phyloP scores from a whole-genome alignment of 2,888 invertebrate species.

The Hanleya hanleyi region DNA sequence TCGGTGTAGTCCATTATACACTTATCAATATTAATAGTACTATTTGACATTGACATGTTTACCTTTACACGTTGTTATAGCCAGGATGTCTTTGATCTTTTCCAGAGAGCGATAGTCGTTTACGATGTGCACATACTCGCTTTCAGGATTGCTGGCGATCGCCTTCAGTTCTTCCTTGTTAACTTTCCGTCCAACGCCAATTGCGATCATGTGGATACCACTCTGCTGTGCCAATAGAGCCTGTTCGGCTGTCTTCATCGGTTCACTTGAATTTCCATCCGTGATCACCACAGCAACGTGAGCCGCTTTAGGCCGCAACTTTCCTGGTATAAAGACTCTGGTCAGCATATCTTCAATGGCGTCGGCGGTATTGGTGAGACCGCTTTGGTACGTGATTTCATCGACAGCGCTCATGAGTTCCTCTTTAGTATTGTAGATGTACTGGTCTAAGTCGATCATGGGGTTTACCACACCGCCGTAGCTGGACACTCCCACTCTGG shows the following conservation, averaged over 20 bases:
- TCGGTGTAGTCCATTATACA: too few relatives aligned
- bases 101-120: constrained; percentile 45
- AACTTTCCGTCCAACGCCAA: constrained; percentile 53
- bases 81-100: constrained; percentile 43
- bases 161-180: constrained; percentile 44
- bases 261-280: constrained; percentile 61
- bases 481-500: constrained; percentile 56
- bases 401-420: constrained; percentile 35
- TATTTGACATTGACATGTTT: too few relatives aligned
- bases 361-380: constrained; percentile 39
- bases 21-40: too few relatives aligned
- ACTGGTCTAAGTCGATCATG: constrained; percentile 43
- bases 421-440: constrained; percentile 29
- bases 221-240: constrained; percentile 43
- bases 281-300: constrained; percentile 63
- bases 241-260: constrained; percentile 41
- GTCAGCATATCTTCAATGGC: constrained; percentile 49
- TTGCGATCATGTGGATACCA: constrained; percentile 55
- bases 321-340: constrained; percentile 8
- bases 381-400: constrained; percentile 31
- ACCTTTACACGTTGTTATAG: constrained; percentile 55
- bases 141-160: constrained; percentile 51
- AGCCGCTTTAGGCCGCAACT: constrained; percentile 43
- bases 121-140: constrained; percentile 49
- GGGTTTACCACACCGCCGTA: constrained; percentile 51